Percentiles rank a stretch among this genome's conserved stretches.
phyloP scores from a whole-genome alignment of 2,113 vertebrate genomes.

The Rhombomys opimus region DNA sequence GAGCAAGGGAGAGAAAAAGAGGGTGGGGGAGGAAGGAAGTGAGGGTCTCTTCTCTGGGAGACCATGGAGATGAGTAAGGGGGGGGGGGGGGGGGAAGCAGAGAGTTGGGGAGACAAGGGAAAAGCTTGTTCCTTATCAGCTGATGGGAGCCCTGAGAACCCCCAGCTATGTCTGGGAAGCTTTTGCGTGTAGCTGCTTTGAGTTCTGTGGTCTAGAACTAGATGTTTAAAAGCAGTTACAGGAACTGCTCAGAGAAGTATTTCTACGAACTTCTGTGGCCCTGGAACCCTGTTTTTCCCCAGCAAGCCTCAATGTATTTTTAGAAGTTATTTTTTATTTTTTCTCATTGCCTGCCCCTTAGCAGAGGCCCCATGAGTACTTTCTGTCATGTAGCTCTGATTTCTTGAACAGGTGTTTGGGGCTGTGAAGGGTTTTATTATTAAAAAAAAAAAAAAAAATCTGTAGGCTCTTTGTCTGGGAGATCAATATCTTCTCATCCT shows the following conservation, averaged over 20 bases:
- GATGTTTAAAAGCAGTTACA: slow-evolving; percentile 23
- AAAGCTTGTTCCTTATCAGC: not conserved
- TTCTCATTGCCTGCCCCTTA: slow-evolving; percentile 3
- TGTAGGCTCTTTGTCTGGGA: not conserved
- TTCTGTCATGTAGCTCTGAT: not conserved
- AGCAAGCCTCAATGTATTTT: slow-evolving; percentile 56
- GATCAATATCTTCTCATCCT: not conserved
- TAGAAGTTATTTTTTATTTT: slow-evolving; percentile 37
- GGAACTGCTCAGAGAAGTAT: slow-evolving; percentile 46
- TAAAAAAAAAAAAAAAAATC: not conserved
- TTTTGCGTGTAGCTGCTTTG: slow-evolving; percentile 22
- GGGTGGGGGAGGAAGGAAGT: not conserved
- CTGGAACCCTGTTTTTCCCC: slow-evolving; percentile 41
- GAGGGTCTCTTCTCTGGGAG: not conserved
- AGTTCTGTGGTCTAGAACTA: slow-evolving; percentile 35
- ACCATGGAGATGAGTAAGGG: not conserved
- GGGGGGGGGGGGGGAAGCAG: not conserved
- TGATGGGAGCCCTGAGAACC: not conserved
- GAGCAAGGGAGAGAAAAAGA: not conserved
- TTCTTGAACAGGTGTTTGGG: slow-evolving; percentile 70
- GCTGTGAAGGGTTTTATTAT: not conserved
- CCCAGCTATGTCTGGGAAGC: not conserved
- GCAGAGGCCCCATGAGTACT: not conserved
- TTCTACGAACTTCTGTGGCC: slow-evolving; percentile 44
- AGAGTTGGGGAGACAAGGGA: not conserved